Evolutionary conservation across 2,888 invertebrate genomes (phyloP), one percentile per base, ranked within the genome.

Genomic region (Eilema sororculum): DNA sequence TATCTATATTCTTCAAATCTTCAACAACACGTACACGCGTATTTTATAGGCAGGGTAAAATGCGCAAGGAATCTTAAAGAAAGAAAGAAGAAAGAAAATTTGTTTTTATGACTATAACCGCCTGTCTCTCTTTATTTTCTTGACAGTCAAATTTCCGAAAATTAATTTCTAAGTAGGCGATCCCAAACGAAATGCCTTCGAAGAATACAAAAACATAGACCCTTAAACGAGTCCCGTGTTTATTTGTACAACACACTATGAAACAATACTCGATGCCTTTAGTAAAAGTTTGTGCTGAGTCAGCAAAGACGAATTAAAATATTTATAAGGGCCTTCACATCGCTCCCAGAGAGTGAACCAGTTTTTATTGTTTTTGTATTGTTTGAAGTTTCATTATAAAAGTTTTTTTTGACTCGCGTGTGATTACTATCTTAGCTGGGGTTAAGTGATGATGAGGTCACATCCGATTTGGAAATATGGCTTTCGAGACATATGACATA

Each of bases 281-380:
- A 28, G 69, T 24, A 58, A 56, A 63, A 22, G 64, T 65, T 72
- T 76, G 69, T 78, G 91, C 90, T 86, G 88, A 88, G 87, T 91
- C 91, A 91, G 79, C 78, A 69, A 67, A 71, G 75, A 81, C 86
- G 83, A 86, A 90, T 91, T 91, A 91, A 90, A 90, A 91, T 91
- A 91, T 89, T 90, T 89, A 89, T 86, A 86, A 86, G 84, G 82
- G 78, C 71, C 80, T 37, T 62, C 72, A 69, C 67, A 65, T 65
- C 65, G 77, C 72, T 78, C 77, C 79, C 61, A 73, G 25, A n/a
- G 25, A 25, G 59, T 60, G 65, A 30, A 71, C 33, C 63, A 67
- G 46, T 68, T 78, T 75, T 76, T 77, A 76, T 77, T 78, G 74
- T 81, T 78, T 80, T 79, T 74, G 65, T 77, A 70, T 67, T 58